Conservation (phyloP, 2,888 invertebrate species). For the Scaptomyza polygonia region DNA sequence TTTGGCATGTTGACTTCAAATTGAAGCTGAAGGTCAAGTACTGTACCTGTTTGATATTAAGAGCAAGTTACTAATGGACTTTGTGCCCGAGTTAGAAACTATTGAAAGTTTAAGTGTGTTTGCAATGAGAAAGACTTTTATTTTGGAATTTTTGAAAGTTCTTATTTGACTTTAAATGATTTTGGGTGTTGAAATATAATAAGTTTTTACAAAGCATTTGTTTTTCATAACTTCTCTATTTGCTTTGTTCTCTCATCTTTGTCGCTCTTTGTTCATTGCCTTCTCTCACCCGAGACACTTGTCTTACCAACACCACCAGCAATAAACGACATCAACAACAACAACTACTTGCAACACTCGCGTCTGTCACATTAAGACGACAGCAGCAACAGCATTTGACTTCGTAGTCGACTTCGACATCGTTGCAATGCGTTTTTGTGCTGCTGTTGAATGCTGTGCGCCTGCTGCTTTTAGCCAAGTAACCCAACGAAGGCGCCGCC, state of each 20-base stretch:
- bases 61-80: conserved; percentile 17
- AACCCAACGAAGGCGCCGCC: conserved; percentile 65
- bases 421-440: conserved; percentile 11
- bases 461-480: conserved; percentile 75
- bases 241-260: conserved; percentile 13
- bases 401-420: background rate
- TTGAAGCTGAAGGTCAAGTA: conserved; percentile 56
- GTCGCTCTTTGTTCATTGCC: conserved; percentile 1
- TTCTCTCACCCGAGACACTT: conserved; percentile 18
- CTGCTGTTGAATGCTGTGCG: conserved; percentile 59
- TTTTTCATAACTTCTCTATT: background rate
- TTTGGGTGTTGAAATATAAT: no score
- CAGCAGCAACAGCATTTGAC: conserved; percentile 17
- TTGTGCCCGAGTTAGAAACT: conserved; percentile 3
- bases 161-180: background rate
- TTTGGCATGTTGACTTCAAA: conserved; percentile 29
- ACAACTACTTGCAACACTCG: conserved; percentile 36
- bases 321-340: conserved; percentile 2
- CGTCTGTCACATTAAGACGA: conserved; percentile 62
- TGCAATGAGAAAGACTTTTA: no score
- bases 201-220: no score
- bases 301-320: conserved; percentile 19
- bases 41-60: conserved; percentile 17
- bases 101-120: background rate
- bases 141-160: background rate